Evolutionary conservation across 2,888 invertebrate genomes (phyloP).

Genomic region (Achlya flavicornis): DNA sequence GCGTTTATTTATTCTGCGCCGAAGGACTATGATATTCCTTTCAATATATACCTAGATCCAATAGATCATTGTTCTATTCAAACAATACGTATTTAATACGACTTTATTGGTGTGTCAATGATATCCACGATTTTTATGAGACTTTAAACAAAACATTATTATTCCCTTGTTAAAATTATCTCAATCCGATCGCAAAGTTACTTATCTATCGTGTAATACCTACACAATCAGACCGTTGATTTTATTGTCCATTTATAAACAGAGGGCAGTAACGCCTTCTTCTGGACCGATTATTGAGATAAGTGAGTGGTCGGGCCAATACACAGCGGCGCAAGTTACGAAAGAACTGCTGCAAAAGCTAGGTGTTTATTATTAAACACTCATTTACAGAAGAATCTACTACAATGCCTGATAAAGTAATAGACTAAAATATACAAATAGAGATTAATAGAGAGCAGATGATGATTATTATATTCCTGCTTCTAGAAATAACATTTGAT

Average conservation of each 20-base stretch:
- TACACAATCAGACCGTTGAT: conserved; percentile 58
- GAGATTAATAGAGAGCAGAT: too few relatives aligned
- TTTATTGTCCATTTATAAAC: conserved; percentile 60
- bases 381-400: background rate
- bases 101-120: background rate
- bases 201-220: conserved; percentile 41
- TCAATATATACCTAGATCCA: background rate
- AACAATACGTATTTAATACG: background rate
- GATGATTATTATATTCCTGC: too few relatives aligned
- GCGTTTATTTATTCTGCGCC: background rate
- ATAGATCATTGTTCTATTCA: background rate
- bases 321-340: conserved; percentile 32
- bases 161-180: conserved; percentile 54
- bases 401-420: background rate
- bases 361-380: conserved; percentile 9
- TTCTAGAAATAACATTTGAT: too few relatives aligned
- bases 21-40: too few relatives aligned
- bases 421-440: too few relatives aligned
- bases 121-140: background rate
- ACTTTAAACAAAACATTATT: conserved; percentile 36
- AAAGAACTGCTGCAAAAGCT: conserved; percentile 18
- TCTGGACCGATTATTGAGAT: conserved; percentile 49
- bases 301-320: conserved; percentile 48
- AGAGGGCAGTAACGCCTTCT: conserved; percentile 42
- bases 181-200: conserved; percentile 37